These are phyloP conservation scores for Drosophila acutilabella DNA, from an alignment of 2,888 invertebrate genomes.

Conservation along the genomic window DNA sequence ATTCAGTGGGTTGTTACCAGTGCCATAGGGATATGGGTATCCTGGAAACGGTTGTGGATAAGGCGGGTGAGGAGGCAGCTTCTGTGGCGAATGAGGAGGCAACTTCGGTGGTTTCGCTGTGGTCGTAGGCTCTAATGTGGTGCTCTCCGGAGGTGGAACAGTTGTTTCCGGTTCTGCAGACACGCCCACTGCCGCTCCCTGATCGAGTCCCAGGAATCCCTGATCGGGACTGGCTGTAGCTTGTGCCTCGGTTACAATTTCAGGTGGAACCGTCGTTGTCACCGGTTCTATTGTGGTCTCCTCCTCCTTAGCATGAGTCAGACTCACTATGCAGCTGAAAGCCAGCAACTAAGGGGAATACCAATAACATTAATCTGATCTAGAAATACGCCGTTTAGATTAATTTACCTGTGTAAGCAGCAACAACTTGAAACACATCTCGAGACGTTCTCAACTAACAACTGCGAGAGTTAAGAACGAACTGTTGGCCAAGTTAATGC, in stretches of 20 bases:
- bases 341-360: slow-evolving; percentile 45
- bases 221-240: slow-evolving; percentile 36
- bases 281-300: slow-evolving; percentile 21
- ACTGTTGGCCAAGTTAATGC: slow-evolving; percentile 39
- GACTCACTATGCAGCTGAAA: slow-evolving; percentile 24
- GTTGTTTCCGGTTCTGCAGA: slow-evolving; percentile 49
- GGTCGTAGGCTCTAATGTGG: slow-evolving; percentile 20
- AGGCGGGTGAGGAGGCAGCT: slow-evolving; percentile 8
- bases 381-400: not conserved
- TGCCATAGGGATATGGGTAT: not conserved
- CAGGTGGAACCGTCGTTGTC: slow-evolving; percentile 42
- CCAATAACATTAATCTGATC: not conserved
- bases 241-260: slow-evolving; percentile 11
- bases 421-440: slow-evolving; percentile 58
- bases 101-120: slow-evolving; percentile 17
- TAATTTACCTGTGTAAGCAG: slow-evolving; percentile 58
- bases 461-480: slow-evolving; percentile 16
- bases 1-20: not conserved
- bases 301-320: slow-evolving; percentile 20
- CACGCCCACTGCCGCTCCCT: slow-evolving; percentile 20
- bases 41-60: slow-evolving; percentile 8
- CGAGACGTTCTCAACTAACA: slow-evolving; percentile 10
- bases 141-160: slow-evolving; percentile 7
- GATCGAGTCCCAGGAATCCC: slow-evolving; percentile 26
- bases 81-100: not conserved